phyloP scores from a whole-genome alignment of 2,113 vertebrate genomes.

The Cololabis saira region DNA sequence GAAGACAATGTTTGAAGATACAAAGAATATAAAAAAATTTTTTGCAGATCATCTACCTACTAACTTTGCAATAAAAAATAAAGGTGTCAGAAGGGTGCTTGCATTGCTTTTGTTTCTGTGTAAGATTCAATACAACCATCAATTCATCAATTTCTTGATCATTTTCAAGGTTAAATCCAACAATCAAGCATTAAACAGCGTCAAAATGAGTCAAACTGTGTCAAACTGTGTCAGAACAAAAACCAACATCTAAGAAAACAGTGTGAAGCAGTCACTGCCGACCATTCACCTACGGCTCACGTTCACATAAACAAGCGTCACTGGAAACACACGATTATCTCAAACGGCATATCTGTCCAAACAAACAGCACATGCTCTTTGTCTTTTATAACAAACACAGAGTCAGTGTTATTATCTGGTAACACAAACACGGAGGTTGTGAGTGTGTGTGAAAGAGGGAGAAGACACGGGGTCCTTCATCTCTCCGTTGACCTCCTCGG shows the following conservation, averaged over 20 bases:
- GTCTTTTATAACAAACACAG: constrained; percentile 73
- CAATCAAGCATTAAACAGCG: too few species aligned
- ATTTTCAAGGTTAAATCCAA: too few species aligned
- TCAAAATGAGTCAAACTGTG: too few species aligned
- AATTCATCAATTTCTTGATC: too few species aligned
- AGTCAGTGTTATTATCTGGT: constrained; percentile 35
- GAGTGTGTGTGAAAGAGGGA: constrained; percentile 16
- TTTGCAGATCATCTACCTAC: too few species aligned
- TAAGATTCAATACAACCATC: too few species aligned
- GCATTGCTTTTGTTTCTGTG: too few species aligned
- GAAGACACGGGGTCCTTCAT: constrained; percentile 14
- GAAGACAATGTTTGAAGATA: too few species aligned
- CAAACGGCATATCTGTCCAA: constrained; percentile 59
- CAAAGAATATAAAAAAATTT: too few species aligned
- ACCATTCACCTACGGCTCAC: constrained; percentile 52
- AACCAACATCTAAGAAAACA: constrained; percentile 38
- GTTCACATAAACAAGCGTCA: constrained; percentile 53
- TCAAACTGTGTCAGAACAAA: constrained; percentile 2
- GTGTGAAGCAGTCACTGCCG: constrained; percentile 56
- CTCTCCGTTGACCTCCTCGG: constrained; percentile 27
- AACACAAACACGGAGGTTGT: constrained; percentile 55
- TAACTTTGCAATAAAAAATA: too few species aligned
- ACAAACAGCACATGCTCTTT: constrained; percentile 74
- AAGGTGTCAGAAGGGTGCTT: too few species aligned
- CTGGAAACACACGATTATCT: constrained; percentile 35